Evolutionary conservation across 2,797 vertebrate genomes (phyloP).

Genomic region (Antennarius maculatus): DNA sequence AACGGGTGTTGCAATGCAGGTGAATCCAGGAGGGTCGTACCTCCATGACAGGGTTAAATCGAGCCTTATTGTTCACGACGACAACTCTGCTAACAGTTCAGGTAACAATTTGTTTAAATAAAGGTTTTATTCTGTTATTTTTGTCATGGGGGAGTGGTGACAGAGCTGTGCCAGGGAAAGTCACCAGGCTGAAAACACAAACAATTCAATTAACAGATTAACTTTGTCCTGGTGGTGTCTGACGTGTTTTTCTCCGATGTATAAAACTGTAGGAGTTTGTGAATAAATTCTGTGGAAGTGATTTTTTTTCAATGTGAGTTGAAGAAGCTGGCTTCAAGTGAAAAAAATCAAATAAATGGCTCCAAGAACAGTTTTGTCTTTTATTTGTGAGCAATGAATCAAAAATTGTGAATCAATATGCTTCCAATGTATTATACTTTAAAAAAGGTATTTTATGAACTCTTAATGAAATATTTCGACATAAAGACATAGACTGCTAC

Average conservation of each 20-base stretch:
- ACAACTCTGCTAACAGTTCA: constrained; percentile 27
- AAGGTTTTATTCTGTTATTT: constrained; percentile 36
- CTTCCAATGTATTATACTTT: too few species aligned
- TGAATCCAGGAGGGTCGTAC: constrained; percentile 10
- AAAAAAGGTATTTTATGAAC: too few species aligned
- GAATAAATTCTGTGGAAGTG: constrained; percentile 34
- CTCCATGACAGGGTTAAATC: constrained; percentile 17
- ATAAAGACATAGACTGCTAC: too few species aligned
- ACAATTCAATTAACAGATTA: constrained; percentile 15
- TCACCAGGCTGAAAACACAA: constrained; percentile 5
- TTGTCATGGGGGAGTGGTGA: constrained; percentile 18
- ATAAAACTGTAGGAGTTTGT: constrained; percentile 17
- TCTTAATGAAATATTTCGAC: too few species aligned
- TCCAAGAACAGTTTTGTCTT: constrained; percentile 28
- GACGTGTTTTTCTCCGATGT: constrained; percentile 26
- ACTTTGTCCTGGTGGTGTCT: constrained; percentile 33
- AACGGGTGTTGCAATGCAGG: constrained; percentile 48
- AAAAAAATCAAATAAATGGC: constrained; percentile 66
- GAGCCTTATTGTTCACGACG: constrained; percentile 47
- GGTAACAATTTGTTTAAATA: constrained; percentile 14
- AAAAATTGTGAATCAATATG: neutral
- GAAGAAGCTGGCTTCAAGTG: constrained; percentile 75
- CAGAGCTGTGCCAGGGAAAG: constrained; percentile 11
- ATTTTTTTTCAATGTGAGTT: constrained; percentile 22
- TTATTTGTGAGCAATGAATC: neutral